phyloP scores from a whole-genome alignment of 2,797 vertebrate species.

The Myotis vivesi region DNA sequence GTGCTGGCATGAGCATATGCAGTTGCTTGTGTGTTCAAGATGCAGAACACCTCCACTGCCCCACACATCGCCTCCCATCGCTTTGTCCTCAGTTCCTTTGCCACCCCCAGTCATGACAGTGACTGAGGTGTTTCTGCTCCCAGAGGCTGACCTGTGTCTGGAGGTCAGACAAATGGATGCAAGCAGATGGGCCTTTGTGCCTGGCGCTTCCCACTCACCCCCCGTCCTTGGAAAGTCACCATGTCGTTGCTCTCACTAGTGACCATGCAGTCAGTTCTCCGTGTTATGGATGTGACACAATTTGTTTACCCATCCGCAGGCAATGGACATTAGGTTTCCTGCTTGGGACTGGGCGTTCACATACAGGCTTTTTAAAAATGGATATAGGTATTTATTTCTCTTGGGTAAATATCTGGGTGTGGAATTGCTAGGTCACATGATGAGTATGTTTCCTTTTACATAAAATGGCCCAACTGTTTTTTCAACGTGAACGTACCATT shows the following conservation, averaged over 20 bases:
- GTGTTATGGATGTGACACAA: neutral
- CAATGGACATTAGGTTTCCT: neutral
- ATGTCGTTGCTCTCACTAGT: neutral
- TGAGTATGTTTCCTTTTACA: constrained; percentile 24
- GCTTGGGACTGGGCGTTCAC: neutral
- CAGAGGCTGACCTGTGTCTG: neutral
- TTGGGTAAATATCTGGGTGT: neutral
- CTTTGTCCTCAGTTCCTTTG: neutral
- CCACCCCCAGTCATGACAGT: neutral
- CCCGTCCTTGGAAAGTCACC: neutral
- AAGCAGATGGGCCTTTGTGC: neutral
- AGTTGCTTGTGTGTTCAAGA: neutral
- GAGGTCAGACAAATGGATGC: neutral
- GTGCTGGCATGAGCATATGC: neutral
- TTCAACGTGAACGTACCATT: neutral
- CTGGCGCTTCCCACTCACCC: neutral
- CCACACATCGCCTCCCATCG: neutral
- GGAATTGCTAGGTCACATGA: neutral
- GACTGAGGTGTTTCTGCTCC: neutral
- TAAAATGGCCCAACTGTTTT: constrained; percentile 11
- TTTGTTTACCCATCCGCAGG: neutral
- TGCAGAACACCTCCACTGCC: neutral
- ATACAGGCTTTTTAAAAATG: neutral
- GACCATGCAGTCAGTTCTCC: neutral
- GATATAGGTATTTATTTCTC: neutral